Base-by-base conservation (phyloP, 2,113 vertebrate species). In the Syngnathus scovelli region DNA sequence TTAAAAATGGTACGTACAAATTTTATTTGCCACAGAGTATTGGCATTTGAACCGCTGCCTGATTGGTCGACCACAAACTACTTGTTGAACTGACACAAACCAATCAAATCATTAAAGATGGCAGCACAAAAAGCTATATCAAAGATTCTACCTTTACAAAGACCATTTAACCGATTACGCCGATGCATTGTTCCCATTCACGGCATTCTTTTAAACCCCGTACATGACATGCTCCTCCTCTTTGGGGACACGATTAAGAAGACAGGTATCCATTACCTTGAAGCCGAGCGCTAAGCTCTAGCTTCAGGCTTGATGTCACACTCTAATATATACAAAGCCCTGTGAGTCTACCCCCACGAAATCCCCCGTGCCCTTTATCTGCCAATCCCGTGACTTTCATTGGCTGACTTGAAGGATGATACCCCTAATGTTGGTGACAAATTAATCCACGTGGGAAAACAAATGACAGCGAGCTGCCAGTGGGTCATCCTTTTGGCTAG, bases 351-450 rank as follows among this genome's bases (percentile, higher is more conserved):
- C 74, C 83, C 73, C 79, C 78, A 79, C 82, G 68, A 91, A 90
- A 87, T 89, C 87, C 87, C 86, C 69, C 69, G 78, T 89, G 90
- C 78, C 89, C 89, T 90, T 90, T 89, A 87, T 90, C 85, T 92
- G 87, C 87, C 86, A 89, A 88, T 92, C 87, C 82, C 75, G 82
- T 84, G 86, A 81, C 86, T 90, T 90, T 90, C 87, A 88, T 86
- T 80, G 69, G 81, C 72, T 84, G 88, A 87, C 86, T 86, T 91
- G 89, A 92, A 90, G 86, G 85, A 90, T 92, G 89, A 90, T 90
- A 88, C 89, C 83, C 79, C 85, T 90, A 92, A 92, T 91, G 88
- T 91, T 90, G 85, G 76, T 90, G 88, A 90, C 90, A 92, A 91
- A 91, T 92, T 90, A 91, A 92, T 91, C 90, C 89, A 85, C 83